Base-by-base conservation (phyloP, 2,888 invertebrate genomes). In the Dicyrtoma fusca region DNA sequence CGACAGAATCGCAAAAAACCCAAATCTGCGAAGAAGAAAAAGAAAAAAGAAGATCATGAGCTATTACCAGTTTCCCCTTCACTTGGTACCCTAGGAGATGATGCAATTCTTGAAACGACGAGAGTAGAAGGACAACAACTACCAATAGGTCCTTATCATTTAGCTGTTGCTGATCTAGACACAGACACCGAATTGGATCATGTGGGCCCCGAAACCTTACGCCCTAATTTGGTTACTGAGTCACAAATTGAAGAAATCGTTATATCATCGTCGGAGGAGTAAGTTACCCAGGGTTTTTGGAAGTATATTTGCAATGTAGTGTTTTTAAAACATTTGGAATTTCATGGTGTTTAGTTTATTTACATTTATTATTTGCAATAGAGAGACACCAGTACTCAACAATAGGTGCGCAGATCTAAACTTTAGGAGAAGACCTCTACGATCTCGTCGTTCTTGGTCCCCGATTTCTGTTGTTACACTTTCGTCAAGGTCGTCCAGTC, bases 181-280 rank as follows among this genome's bases (percentile, higher is more conserved):
- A 61, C 61, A 2, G 61, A 61, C 42, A 61, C 61, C 2, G 61
- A 61, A 14, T 17, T 61, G 17, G 61, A 61, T 34, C 34, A 3
- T 5, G 34, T 34, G 8, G 34, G 8, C 26, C 42, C 10, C 19
- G 42, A 11, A 57, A 61, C 17, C n/a, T 19, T 1, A 34, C 34
- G 13, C 8, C 14, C 23, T 57, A 1, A 57, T 25, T 25, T 25
- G 11, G 4, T 34, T 17, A 26, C 14, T 34, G 61, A 34, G 17
- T 17, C 6, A 1, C 42, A 42, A 2, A 11, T 61, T 17, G 61
- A 61, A 25, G 42, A 61, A 42, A 61, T 61, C 14, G 10, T 44
- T 17, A 11, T 61, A 19, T 61, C 42, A 4, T 61, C 61, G 1
- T 61, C 61, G 4, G 61, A 61, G 5, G 61, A 61, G 61, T 61